phyloP scores from a whole-genome alignment of 2,797 vertebrate genomes.

The Acanthurus tractus region DNA sequence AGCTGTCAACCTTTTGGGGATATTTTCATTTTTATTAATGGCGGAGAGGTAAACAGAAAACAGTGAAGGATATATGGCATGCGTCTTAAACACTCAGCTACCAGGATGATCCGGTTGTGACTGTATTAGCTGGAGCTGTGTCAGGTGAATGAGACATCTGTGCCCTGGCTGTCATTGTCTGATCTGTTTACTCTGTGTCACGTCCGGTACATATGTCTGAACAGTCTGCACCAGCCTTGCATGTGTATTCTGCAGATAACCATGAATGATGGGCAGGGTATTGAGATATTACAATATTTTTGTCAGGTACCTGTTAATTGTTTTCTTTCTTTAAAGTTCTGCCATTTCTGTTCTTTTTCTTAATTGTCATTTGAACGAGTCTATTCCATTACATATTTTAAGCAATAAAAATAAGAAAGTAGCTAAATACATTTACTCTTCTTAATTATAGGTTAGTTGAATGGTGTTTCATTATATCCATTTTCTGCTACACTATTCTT shows the following conservation, averaged over 20 bases:
- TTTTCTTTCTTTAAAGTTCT: too few species aligned
- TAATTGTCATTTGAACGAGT: too few species aligned
- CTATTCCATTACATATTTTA: too few species aligned
- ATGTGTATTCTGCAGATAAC: slow-evolving; percentile 19
- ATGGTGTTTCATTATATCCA: neutral
- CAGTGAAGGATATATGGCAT: too few species aligned
- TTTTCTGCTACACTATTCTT: neutral
- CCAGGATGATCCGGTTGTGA: neutral
- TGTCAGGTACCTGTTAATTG: too few species aligned
- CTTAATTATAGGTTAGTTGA: neutral
- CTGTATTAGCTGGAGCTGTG: slow-evolving; percentile 10
- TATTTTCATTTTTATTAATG: neutral
- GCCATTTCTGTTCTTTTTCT: too few species aligned
- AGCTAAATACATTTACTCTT: neutral
- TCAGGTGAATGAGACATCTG: slow-evolving; percentile 25
- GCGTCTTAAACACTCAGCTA: neutral
- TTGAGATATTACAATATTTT: neutral
- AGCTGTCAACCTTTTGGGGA: neutral
- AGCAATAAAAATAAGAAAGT: neutral
- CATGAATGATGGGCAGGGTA: neutral
- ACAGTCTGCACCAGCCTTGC: slow-evolving; percentile 30
- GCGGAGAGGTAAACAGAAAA: neutral
- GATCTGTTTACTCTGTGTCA: slow-evolving; percentile 7
- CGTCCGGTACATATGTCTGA: slow-evolving; percentile 23
- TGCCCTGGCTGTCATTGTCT: slow-evolving; percentile 26